A percentile compares a stretch with the other conserved stretches of the same genome.
Evolutionary conservation across 2,113 vertebrate genomes (phyloP).

Genomic region (Toxotes jaculatrix): DNA sequence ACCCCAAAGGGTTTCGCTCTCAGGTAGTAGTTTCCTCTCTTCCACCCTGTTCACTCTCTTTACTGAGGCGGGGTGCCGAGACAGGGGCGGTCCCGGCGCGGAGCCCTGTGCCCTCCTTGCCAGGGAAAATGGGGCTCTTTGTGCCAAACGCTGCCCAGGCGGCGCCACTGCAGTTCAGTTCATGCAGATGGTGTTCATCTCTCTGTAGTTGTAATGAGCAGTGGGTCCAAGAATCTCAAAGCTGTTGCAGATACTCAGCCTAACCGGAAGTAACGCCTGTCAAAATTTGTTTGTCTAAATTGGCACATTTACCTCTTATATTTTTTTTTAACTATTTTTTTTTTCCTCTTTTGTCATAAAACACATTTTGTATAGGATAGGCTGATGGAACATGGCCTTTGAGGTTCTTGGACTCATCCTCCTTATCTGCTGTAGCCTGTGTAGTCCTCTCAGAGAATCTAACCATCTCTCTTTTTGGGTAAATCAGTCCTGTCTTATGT

Average conservation of each 20-base stretch:
- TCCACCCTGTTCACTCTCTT: slow-evolving; percentile 92
- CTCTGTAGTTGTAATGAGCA: slow-evolving; percentile 66
- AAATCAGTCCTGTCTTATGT: slow-evolving; percentile 75
- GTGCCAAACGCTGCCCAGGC: slow-evolving; percentile 76
- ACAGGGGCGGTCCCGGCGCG: slow-evolving; percentile 88
- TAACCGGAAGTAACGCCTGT: neutral
- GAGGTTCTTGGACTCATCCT: slow-evolving; percentile 76
- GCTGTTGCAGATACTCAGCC: slow-evolving; percentile 16
- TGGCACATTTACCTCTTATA: neutral
- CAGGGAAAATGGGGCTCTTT: slow-evolving; percentile 75
- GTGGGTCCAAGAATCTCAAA: slow-evolving; percentile 76
- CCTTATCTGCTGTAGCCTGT: slow-evolving; percentile 64
- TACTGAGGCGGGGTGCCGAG: slow-evolving; percentile 89
- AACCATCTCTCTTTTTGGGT: slow-evolving; percentile 85
- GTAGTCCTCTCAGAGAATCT: slow-evolving; percentile 72
- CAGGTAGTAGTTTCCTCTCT: slow-evolving; percentile 93
- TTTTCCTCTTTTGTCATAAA: neutral
- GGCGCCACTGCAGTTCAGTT: slow-evolving; percentile 81
- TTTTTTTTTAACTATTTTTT: neutral
- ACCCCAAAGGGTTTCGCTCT: slow-evolving; percentile 87
- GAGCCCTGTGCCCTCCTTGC: slow-evolving; percentile 88
- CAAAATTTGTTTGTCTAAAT: slow-evolving; percentile 22
- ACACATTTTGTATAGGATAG: neutral
- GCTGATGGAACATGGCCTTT: slow-evolving; percentile 25
- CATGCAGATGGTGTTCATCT: slow-evolving; percentile 85